A percentile compares a stretch with the other conserved stretches of the same genome.
phyloP scores from a whole-genome alignment of 2,113 vertebrate genomes.

The Rhinoptilus africanus region DNA sequence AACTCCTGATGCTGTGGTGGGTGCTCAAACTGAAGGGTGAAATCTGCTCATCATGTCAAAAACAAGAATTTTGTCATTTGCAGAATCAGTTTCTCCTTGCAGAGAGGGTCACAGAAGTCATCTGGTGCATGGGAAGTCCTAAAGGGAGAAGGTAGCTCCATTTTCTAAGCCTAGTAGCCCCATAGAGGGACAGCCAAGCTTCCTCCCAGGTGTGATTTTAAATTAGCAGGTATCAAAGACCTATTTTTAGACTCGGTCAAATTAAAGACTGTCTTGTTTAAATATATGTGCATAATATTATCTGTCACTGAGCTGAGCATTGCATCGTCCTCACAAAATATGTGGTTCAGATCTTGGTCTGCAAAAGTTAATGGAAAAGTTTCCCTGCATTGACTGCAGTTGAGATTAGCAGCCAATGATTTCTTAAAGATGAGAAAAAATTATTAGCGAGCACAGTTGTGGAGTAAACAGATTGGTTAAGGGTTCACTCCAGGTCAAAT shows the following conservation, averaged over 20 bases:
- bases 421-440: not conserved
- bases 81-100: rapidly evolving
- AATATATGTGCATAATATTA: not conserved
- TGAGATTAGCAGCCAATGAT: not conserved
- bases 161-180: not conserved
- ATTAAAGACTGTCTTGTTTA: not conserved
- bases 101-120: not conserved
- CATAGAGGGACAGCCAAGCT: not conserved
- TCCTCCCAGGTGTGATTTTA: not conserved
- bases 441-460: not conserved
- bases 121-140: not conserved
- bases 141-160: not conserved
- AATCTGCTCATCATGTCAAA: rapidly evolving
- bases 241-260: not conserved
- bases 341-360: not conserved
- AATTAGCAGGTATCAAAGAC: not conserved
- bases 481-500: not conserved
- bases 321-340: not conserved
- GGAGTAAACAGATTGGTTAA: not conserved
- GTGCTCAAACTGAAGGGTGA: not conserved
- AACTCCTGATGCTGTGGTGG: not conserved
- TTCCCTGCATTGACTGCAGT: not conserved
- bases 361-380: not conserved
- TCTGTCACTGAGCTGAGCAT: not conserved
- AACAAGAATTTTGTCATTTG: not conserved